These are phyloP conservation scores for Trematomus loennbergii DNA, from an alignment of 2,113 vertebrate genomes.

Conservation along the genomic window DNA sequence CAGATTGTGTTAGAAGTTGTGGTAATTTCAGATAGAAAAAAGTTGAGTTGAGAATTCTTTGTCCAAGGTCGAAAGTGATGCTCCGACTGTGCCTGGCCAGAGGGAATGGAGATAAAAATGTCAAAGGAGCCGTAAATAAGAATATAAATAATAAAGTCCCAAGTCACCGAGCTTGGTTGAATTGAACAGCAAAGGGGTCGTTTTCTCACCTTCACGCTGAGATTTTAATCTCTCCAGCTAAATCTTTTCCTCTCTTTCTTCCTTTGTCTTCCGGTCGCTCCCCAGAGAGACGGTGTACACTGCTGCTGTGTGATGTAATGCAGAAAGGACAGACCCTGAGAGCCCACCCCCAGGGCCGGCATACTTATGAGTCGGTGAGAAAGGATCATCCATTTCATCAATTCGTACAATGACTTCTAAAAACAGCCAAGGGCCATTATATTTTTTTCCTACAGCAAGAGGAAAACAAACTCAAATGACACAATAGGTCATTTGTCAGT, in stretches of 20 bases:
- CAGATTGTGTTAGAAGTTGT: slow-evolving; percentile 1
- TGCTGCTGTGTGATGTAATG: slow-evolving; percentile 44
- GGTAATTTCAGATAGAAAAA: slow-evolving; percentile 27
- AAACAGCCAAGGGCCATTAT: neutral
- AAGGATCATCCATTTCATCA: slow-evolving; percentile 52
- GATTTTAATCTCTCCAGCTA: slow-evolving; percentile 76
- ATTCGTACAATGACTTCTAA: slow-evolving; percentile 31
- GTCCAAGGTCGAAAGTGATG: slow-evolving; percentile 59
- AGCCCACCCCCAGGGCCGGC: slow-evolving; percentile 24
- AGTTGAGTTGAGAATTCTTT: slow-evolving; percentile 33
- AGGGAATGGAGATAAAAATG: slow-evolving; percentile 74
- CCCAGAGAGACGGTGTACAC: slow-evolving; percentile 35
- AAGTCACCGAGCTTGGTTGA: slow-evolving; percentile 47
- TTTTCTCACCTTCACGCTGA: slow-evolving; percentile 57
- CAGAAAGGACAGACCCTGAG: slow-evolving; percentile 27
- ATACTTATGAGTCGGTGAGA: slow-evolving; percentile 33
- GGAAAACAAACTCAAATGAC: neutral
- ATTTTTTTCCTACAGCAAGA: neutral
- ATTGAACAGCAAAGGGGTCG: slow-evolving; percentile 62
- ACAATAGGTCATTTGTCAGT: neutral
- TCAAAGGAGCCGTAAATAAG: slow-evolving; percentile 67
- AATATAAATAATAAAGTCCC: slow-evolving; percentile 74
- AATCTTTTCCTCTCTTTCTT: slow-evolving; percentile 61
- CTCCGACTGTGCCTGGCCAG: slow-evolving; percentile 53
- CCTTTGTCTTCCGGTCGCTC: slow-evolving; percentile 47